Evolutionary conservation across 2,113 vertebrate genomes (phyloP), one percentile per base, ranked within the genome.

Genomic region (Salvelinus alpinus): DNA sequence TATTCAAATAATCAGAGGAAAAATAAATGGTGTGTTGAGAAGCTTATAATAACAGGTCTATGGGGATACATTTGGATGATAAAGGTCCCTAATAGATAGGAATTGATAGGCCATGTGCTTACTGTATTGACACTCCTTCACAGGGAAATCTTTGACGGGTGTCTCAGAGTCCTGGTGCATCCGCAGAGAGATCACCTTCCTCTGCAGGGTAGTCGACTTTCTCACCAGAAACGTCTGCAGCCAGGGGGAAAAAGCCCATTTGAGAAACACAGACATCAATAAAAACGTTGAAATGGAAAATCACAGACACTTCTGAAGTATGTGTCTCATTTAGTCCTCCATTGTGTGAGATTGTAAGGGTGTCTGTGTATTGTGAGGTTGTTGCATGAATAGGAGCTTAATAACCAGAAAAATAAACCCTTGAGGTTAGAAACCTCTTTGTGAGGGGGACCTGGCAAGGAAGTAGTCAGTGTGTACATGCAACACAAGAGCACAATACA

Each of bases 41-140:
- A 9, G 38, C 7, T 38, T 38, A 38, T 8, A 38, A 38, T 38
- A 8, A 44, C 38, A 44, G 38, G 7, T 44, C 38, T 20, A 57
- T 20, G 13, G 14, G 54, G 54, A 57, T 57, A 20, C 3, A 57
- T 57, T 16, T 57, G 18, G 5, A 20, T 57, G 51, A 57, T 7
- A 6, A 29, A 14, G 14, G 16, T 13, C 27, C 27, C 12, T 27
- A 34, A 16, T 4, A n/a, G 16, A 44, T 16, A 24, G 59, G 16
- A 54, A 34, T 29, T 22, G 29, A 27, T 1, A 70, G 9, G n/a
- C n/a, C 13, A n/a, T 24, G 64, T 20, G 48, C 22, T 95, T 94
- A 99, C 97, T 96, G 88, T 96, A 98, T 48, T 95, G 94, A 83
- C 95, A 96, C 91, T 99, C 97, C 84, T 92, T 96, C 72, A 99